Conservation (phyloP, 1,140 invertebrate species). For the Lepidurus apus region DNA sequence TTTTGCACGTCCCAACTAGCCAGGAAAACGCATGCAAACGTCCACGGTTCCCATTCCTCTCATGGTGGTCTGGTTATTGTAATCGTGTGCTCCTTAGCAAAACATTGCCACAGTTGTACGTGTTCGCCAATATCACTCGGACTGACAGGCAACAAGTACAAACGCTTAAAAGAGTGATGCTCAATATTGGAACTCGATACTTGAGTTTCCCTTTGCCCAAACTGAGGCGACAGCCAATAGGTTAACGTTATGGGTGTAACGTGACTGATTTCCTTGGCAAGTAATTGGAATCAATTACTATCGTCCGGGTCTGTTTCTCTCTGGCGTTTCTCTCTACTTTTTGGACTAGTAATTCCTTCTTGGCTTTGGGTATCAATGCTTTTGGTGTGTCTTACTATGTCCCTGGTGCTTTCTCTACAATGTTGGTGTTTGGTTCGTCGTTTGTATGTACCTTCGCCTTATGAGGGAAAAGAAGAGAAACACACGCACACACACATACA, state of each 20-base stretch:
- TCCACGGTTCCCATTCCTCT: too few species aligned
- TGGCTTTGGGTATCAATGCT: not conserved
- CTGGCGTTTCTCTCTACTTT: not conserved
- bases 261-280: not conserved
- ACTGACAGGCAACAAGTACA: too few species aligned
- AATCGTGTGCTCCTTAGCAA: too few species aligned
- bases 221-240: not conserved
- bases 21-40: too few species aligned
- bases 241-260: not conserved
- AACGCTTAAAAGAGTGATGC: too few species aligned
- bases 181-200: too few species aligned
- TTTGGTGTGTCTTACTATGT: not conserved
- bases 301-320: too few species aligned
- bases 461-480: not conserved
- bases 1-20: too few species aligned
- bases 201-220: too few species aligned
- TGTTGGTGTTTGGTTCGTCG: not conserved
- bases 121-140: too few species aligned
- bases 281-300: not conserved
- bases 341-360: not conserved
- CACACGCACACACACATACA: not conserved
- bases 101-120: too few species aligned
- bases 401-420: not conserved
- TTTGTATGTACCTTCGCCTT: not conserved
- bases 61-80: too few species aligned